Conservation (phyloP, 1,140 invertebrate species). For the Mylabris phalerata region DNA sequence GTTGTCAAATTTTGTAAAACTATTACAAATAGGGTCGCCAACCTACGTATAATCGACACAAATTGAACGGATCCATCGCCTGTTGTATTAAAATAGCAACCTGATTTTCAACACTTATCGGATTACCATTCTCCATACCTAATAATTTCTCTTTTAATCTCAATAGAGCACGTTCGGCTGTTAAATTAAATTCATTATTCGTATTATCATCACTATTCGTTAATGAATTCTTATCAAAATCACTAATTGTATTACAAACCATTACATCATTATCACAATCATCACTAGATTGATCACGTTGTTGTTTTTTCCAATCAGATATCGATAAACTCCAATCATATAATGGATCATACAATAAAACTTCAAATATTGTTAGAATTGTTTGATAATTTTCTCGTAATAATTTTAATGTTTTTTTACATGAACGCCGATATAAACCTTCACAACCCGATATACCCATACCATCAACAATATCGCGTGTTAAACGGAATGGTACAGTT, state of each 20-base stretch:
- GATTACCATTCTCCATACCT: constrained; percentile 68
- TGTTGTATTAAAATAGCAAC: constrained; percentile 77
- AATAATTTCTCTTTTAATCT: constrained; percentile 75
- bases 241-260: constrained; percentile 4
- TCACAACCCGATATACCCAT: too few species aligned
- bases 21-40: too few species aligned
- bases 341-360: constrained; percentile 88
- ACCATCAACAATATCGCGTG: too few species aligned
- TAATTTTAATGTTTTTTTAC: too few species aligned
- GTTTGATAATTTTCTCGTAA: too few species aligned
- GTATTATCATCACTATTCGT: constrained; percentile 19
- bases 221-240: background rate
- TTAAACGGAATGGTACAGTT: too few species aligned
- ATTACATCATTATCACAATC: constrained; percentile 11
- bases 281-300: constrained; percentile 46
- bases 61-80: too few species aligned
- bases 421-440: too few species aligned
- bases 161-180: constrained; percentile 72
- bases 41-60: too few species aligned
- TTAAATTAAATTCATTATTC: constrained; percentile 30
- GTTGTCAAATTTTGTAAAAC: too few species aligned
- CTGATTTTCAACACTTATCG: constrained; percentile 65
- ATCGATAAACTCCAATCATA: constrained; percentile 76
- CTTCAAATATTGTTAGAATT: constrained; percentile 82
- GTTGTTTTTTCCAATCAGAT: constrained; percentile 45